phyloP scores from a whole-genome alignment of 2,888 invertebrate genomes.

The Agonopterix arenella region DNA sequence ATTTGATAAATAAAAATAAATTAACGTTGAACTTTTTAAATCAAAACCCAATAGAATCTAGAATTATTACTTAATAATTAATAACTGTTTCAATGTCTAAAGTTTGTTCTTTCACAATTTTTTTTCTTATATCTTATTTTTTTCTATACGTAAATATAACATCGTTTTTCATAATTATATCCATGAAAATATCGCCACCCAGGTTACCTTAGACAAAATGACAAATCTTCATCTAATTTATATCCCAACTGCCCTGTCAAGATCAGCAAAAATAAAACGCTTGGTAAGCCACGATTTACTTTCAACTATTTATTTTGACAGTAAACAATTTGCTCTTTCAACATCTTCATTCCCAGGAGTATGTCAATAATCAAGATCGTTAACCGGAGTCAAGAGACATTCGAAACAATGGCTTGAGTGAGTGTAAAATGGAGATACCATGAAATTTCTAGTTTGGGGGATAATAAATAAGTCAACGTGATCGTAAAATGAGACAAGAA shows the following conservation, averaged over 20 bases:
- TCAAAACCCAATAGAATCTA: too few relatives aligned
- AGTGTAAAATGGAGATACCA: constrained; percentile 31
- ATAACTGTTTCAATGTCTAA: too few relatives aligned
- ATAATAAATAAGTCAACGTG: constrained; percentile 35
- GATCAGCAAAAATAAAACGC: neutral
- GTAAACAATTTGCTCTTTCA: constrained; percentile 2
- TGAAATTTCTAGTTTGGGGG: constrained; percentile 14
- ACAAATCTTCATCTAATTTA: too few relatives aligned
- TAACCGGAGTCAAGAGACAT: constrained; percentile 20
- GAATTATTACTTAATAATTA: too few relatives aligned
- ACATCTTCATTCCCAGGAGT: constrained; percentile 10
- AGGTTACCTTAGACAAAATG: too few relatives aligned
- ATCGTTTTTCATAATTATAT: constrained; percentile 9
- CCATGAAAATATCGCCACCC: too few relatives aligned
- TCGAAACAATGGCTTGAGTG: constrained; percentile 38
- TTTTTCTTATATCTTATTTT: too few relatives aligned
- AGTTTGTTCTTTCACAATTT: too few relatives aligned
- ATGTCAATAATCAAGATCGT: constrained; percentile 32
- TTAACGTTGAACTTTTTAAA: too few relatives aligned
- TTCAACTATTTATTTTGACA: neutral
- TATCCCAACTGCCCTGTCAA: too few relatives aligned
- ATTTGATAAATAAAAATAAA: too few relatives aligned
- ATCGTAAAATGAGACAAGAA: constrained; percentile 1
- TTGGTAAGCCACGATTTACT: neutral
- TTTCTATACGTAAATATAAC: too few relatives aligned